These are phyloP conservation scores for Xenopus laevis DNA, from an alignment of 2,113 vertebrate species.

Conservation along the genomic window DNA sequence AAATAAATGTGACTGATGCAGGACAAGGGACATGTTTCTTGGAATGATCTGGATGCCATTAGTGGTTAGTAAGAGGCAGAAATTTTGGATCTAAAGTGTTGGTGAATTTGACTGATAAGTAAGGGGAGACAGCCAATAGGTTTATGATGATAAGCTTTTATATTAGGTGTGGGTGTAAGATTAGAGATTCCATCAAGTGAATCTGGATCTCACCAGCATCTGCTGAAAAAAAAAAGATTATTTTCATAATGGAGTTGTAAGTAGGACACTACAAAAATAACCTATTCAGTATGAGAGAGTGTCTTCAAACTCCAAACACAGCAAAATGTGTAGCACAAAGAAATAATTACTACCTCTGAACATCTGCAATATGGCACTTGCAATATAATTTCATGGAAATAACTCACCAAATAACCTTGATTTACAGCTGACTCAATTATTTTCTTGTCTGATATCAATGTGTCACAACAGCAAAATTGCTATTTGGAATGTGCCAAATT, in stretches of 20 bases:
- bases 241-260: slow-evolving; percentile 23
- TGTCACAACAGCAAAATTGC: neutral
- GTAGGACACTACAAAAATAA: slow-evolving; percentile 26
- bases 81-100: too few relatives aligned
- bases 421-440: slow-evolving; percentile 9
- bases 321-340: slow-evolving; percentile 1
- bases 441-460: slow-evolving; percentile 7
- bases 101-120: too few relatives aligned
- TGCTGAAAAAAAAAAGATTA: neutral
- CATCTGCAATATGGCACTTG: slow-evolving; percentile 10
- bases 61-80: too few relatives aligned
- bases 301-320: too few relatives aligned
- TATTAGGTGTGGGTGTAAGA: neutral
- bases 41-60: too few relatives aligned
- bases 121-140: too few relatives aligned
- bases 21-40: too few relatives aligned
- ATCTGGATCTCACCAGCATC: slow-evolving; percentile 24
- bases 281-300: neutral
- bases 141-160: too few relatives aligned
- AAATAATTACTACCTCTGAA: slow-evolving; percentile 5
- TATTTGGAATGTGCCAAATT: neutral
- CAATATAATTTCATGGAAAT: neutral
- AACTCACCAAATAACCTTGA: slow-evolving; percentile 7
- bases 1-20: too few relatives aligned
- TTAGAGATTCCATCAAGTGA: slow-evolving; percentile 13